These are phyloP conservation scores for Idris sp. DNA, from an alignment of 1,140 invertebrate species.

Conservation along the genomic window DNA sequence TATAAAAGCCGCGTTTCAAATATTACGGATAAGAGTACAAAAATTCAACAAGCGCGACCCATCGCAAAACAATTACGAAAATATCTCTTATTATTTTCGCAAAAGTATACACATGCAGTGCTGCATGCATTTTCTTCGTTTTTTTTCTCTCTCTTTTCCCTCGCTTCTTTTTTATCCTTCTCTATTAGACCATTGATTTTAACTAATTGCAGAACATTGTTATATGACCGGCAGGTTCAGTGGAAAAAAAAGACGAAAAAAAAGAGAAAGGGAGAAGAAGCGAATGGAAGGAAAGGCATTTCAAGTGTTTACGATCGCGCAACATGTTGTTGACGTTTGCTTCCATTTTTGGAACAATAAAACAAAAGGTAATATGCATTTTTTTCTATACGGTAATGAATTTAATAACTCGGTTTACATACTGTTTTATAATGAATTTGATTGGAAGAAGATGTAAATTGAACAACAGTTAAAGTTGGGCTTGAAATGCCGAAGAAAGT, in stretches of 20 bases:
- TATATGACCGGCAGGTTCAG: constrained; percentile 42
- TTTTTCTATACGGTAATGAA: too few relatives aligned
- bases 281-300: constrained; percentile 69
- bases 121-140: constrained; percentile 51
- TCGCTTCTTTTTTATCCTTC: constrained; percentile 62
- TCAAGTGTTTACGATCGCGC: constrained; percentile 76
- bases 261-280: constrained; percentile 23
- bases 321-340: constrained; percentile 72
- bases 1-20: constrained; percentile 48
- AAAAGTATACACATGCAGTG: too few relatives aligned
- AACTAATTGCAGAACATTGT: constrained; percentile 73
- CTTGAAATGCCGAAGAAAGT: too few relatives aligned
- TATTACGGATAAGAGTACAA: constrained; percentile 37
- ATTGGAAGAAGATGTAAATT: too few relatives aligned
- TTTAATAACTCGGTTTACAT: too few relatives aligned
- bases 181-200: constrained; percentile 73
- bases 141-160: constrained; percentile 6
- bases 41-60: constrained; percentile 44
- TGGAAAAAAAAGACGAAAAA: constrained; percentile 13
- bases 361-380: too few relatives aligned
- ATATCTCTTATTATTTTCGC: constrained; percentile 58
- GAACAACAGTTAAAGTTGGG: too few relatives aligned
- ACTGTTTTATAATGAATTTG: too few relatives aligned
- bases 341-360: constrained; percentile 61
- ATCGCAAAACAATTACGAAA: constrained; percentile 50